Evolutionary conservation across 37 sponge, comb jelly and placozoan genomes (phyloP).

Genomic region (Ephydatia muelleri): DNA sequence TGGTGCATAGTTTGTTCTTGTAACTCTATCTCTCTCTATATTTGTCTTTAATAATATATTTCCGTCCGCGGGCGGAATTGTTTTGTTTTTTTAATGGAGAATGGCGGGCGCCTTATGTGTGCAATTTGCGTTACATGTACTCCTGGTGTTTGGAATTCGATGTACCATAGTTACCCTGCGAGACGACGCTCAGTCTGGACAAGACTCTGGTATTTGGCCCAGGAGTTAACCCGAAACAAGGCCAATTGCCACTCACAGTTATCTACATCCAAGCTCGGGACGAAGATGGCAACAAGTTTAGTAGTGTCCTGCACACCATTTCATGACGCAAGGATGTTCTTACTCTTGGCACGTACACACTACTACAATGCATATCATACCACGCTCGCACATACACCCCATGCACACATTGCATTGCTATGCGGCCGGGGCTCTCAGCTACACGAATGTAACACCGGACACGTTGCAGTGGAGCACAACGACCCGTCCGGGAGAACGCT

Average conservation of each 20-base stretch:
- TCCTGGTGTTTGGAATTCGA: background rate
- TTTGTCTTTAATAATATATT: background rate
- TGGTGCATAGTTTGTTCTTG: background rate
- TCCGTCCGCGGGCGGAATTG: background rate
- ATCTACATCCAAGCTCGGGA: slow-evolving; percentile 88
- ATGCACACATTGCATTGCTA: background rate
- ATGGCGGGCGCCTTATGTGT: background rate
- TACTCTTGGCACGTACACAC: background rate
- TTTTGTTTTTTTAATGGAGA: background rate
- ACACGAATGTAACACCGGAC: slow-evolving; percentile 26
- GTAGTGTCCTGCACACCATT: background rate
- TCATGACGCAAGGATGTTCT: background rate
- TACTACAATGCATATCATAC: background rate
- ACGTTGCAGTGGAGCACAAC: background rate
- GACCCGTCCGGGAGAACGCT: background rate
- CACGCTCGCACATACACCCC: slow-evolving; percentile 1
- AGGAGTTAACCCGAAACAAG: slow-evolving; percentile 57
- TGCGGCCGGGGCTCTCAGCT: background rate
- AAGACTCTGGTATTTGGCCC: slow-evolving; percentile 81
- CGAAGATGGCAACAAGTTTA: slow-evolving; percentile 68
- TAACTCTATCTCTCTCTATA: background rate
- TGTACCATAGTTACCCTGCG: background rate
- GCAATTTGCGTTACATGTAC: background rate
- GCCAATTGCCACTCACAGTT: slow-evolving; percentile 72
- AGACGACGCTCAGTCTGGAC: slow-evolving; percentile 33